Evolutionary conservation across 2,113 vertebrate species (phyloP).

Genomic region (Lamprotornis superbus): DNA sequence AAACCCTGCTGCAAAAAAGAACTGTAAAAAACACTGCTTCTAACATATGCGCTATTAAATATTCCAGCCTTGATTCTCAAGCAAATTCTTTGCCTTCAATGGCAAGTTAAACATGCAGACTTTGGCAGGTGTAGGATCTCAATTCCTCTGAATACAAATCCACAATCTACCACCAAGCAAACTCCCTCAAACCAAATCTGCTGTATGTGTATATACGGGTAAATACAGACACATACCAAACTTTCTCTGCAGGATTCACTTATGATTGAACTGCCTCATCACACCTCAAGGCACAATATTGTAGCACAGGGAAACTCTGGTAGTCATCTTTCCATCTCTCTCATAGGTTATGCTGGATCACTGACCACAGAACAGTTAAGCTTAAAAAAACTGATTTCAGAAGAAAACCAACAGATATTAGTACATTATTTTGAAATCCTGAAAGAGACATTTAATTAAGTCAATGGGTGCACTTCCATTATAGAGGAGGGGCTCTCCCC

Average conservation of each 20-base stretch:
- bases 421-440: neutral
- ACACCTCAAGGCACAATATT: neutral
- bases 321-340: neutral
- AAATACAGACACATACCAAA: neutral
- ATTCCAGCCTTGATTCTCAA: neutral
- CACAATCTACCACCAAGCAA: neutral
- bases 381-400: neutral
- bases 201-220: fast-evolving
- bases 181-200: neutral
- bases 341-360: neutral
- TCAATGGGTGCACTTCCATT: neutral
- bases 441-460: neutral
- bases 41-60: neutral
- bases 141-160: neutral
- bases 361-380: neutral
- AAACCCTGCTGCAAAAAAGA: neutral
- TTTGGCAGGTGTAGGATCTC: neutral
- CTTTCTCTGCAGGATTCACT: neutral
- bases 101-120: neutral
- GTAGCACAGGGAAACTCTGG: neutral
- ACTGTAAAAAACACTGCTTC: neutral
- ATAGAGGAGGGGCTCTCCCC: neutral
- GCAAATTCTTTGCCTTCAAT: neutral
- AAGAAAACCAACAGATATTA: neutral
- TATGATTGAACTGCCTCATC: neutral